phyloP scores from a whole-genome alignment of 2,888 invertebrate species.

The Oasisia sp. region DNA sequence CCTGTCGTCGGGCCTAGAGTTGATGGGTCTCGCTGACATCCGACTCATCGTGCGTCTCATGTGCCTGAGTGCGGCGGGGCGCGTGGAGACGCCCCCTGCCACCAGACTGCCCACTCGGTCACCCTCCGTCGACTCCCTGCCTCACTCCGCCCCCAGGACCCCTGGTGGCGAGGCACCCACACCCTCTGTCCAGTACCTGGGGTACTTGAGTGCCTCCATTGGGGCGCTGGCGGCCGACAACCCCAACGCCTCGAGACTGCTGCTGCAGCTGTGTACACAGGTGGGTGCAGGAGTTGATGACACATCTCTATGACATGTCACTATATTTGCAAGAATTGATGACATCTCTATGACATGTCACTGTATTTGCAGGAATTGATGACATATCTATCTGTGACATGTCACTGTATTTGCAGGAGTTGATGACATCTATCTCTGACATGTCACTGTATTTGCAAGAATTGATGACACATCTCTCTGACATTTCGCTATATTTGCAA shows the following conservation, averaged over 20 bases:
- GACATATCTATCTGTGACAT: conserved; percentile 53
- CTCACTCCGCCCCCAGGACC: neutral
- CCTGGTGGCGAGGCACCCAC: neutral
- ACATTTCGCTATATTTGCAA: neutral
- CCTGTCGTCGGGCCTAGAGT: conserved; percentile 66
- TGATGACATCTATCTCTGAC: neutral
- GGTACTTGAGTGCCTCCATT: conserved; percentile 65
- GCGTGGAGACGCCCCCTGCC: conserved; percentile 43
- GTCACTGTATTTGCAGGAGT: neutral
- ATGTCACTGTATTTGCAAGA: neutral
- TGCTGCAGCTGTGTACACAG: conserved; percentile 70
- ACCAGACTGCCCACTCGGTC: conserved; percentile 7
- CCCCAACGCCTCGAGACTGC: conserved; percentile 69
- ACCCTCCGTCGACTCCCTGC: neutral
- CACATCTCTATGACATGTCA: neutral
- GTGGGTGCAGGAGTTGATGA: conserved; percentile 26
- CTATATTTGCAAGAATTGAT: conserved; percentile 64
- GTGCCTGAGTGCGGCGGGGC: conserved; percentile 70
- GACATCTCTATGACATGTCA: conserved; percentile 52
- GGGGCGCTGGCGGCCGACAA: conserved; percentile 72
- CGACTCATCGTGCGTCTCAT: conserved; percentile 72
- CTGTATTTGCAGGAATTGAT: conserved; percentile 64
- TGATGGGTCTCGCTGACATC: conserved; percentile 71
- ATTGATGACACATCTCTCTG: neutral
- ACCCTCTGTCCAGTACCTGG: conserved; percentile 33